Base-by-base conservation (phyloP, 2,888 invertebrate species). In the Agriopis marginaria region DNA sequence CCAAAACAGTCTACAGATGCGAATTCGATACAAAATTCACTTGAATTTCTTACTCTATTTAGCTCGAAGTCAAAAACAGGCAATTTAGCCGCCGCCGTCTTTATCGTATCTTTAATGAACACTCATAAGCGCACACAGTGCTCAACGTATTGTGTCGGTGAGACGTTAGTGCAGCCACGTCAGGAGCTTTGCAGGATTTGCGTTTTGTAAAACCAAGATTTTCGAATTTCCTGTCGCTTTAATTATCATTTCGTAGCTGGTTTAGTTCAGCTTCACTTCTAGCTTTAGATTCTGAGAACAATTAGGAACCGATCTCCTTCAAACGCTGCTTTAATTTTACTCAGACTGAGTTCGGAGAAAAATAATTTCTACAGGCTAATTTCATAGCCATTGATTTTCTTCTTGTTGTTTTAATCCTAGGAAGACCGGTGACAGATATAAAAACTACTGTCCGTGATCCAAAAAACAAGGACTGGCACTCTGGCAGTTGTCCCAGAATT, bases 101-200 rank as follows among this genome's bases (percentile, higher is more conserved):
- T 93, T 92, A 92, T 92, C 89, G 91, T 93, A 93, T 93, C 93
- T 93, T 92, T 92, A 92, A 92, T 90, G 93, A 92, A 94, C 93
- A 94, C 89, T 93, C 93, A 89, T 92, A 93, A 93, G 90, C 91
- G 86, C 82, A 82, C 80, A 81, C 85, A 85, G 86, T 88, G 86
- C 87, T 92, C 90, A 90, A 83, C 86, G 88, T 88, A 90, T 89
- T 90, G 92, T 88, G 85, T 83, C 72, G 82, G 79, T 58, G 65
- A 81, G 80, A 82, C 83, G 63, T 66, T 72, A 71, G 66, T 67
- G 66, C 65, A 75, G 75, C 80, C 77, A 77, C 78, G 77, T 77
- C 74, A 83, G 82, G 32, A 70, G 84, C 85, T 89, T 89, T 87
- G 88, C 80, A 85, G 89, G 88, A 88, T 89, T 90, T 88, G 85